Percentiles rank a stretch among this genome's conserved stretches.
phyloP scores from a whole-genome alignment of 2,888 invertebrate species.

The Papilio elwesi region DNA sequence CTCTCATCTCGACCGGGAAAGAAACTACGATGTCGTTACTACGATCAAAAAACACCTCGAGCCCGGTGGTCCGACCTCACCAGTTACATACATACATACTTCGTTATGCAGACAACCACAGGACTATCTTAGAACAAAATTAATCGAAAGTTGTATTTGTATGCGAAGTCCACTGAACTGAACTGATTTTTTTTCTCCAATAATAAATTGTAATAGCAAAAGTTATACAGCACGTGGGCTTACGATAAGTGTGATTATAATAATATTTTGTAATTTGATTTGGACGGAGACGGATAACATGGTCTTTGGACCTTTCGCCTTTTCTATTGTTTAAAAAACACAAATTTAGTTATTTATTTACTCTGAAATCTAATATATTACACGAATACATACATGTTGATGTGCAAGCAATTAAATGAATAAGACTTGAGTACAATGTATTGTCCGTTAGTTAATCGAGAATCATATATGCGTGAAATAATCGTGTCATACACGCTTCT shows the following conservation, averaged over 20 bases:
- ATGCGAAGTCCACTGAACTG: not conserved
- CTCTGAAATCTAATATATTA: not conserved
- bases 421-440: constrained; percentile 10
- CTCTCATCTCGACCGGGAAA: constrained; percentile 17
- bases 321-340: too few species aligned
- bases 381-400: not conserved
- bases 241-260: too few species aligned
- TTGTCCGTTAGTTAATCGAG: constrained; percentile 17
- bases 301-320: too few species aligned
- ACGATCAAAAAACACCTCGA: constrained; percentile 72
- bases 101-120: not conserved
- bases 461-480: constrained; percentile 39
- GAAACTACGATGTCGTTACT: constrained; percentile 62
- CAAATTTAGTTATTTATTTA: not conserved
- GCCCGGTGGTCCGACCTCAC: constrained; percentile 70
- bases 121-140: constrained; percentile 15
- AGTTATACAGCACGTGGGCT: too few species aligned
- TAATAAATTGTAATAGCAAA: not conserved
- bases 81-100: not conserved
- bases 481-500: constrained; percentile 62
- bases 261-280: too few species aligned
- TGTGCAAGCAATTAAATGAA: not conserved
- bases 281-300: too few species aligned
- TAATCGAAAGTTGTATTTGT: constrained; percentile 2
- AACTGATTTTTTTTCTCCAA: not conserved